Evolutionary conservation across 2,797 vertebrate species (phyloP), one percentile per base, ranked within the genome.

Genomic region (Forpus xanthops): DNA sequence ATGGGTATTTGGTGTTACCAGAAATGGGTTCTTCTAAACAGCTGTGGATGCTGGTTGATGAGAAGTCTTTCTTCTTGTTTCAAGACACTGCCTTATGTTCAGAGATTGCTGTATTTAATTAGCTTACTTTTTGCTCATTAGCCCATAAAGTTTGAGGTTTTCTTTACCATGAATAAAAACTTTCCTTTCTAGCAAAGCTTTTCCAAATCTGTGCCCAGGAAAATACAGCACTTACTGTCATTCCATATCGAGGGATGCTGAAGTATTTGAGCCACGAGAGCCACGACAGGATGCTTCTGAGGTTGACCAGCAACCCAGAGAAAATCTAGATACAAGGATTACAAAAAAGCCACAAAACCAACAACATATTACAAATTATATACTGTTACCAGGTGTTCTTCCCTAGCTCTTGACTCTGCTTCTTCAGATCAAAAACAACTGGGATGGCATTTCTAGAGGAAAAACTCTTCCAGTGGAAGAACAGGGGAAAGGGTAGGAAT

Each of bases 181-280:
- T n/a, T n/a, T 76, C 12, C 49, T 41, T 75, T 61, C 67, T 70
- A 74, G 53, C 16, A 37, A 66, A 47, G 24, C 12, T 44, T 77
- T 66, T 65, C 44, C 25, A 62, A 28, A 30, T 27, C 25, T 33
- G 55, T 53, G 49, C 4, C 8, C 8, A 25, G 30, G 79, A 60
- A 93, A 80, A 50, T 15, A 20, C 23, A 90, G 28, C 55, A 98
- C 98, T 98, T 97, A 99, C 99, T 62, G 98, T 94, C n/a, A 98
- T 96, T 47, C 98, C 99, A 0, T 99, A 99, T 79, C 97, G 98
- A 97, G 99, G 98, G 92, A 99, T 99, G 95, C 99, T 99, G 3
- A 99, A 97, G 94, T 99, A 99, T 90, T 99, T 98, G 41, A 99
- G 96, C 99, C 99, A 99, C 3, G 98, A 96, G n/a, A 99, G 97